Evolutionary conservation across 2,888 invertebrate genomes (phyloP).

Genomic region (Ophraella communa): DNA sequence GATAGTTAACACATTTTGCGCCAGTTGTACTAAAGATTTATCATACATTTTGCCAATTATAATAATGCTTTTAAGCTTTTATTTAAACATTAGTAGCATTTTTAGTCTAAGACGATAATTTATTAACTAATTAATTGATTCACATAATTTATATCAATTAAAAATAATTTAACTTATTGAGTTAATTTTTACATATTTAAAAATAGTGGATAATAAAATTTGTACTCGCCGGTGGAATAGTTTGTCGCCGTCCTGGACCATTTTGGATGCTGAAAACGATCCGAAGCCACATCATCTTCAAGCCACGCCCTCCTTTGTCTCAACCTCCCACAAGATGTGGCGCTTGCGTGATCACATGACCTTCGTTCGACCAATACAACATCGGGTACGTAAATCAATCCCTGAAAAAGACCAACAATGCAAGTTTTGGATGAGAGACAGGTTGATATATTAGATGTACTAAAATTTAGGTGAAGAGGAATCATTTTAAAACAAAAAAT

Average conservation of each 20-base stretch:
- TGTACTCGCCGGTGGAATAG: constrained; percentile 22
- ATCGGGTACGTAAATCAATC: constrained; percentile 54
- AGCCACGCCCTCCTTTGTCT: constrained; percentile 56
- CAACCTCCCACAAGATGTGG: constrained; percentile 52
- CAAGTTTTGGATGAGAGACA: constrained; percentile 32
- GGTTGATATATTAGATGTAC: constrained; percentile 7
- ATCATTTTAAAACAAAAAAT: neutral
- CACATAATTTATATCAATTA: too few relatives aligned
- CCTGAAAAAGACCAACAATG: constrained; percentile 35
- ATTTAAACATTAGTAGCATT: too few relatives aligned
- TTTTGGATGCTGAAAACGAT: constrained; percentile 33
- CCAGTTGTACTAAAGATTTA: constrained; percentile 5
- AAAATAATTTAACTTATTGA: too few relatives aligned
- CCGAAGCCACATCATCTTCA: constrained; percentile 27
- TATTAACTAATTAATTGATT: too few relatives aligned
- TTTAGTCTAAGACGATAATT: too few relatives aligned
- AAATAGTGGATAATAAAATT: neutral
- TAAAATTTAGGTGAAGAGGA: constrained; percentile 4
- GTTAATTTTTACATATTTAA: too few relatives aligned
- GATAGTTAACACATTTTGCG: constrained; percentile 1
- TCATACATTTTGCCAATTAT: neutral
- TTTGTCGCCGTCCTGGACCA: constrained; percentile 21
- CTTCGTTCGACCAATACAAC: constrained; percentile 48
- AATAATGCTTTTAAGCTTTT: neutral
- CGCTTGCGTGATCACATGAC: constrained; percentile 56